Base-by-base conservation (phyloP, 2,113 vertebrate genomes). In the Gopherus flavomarginatus region DNA sequence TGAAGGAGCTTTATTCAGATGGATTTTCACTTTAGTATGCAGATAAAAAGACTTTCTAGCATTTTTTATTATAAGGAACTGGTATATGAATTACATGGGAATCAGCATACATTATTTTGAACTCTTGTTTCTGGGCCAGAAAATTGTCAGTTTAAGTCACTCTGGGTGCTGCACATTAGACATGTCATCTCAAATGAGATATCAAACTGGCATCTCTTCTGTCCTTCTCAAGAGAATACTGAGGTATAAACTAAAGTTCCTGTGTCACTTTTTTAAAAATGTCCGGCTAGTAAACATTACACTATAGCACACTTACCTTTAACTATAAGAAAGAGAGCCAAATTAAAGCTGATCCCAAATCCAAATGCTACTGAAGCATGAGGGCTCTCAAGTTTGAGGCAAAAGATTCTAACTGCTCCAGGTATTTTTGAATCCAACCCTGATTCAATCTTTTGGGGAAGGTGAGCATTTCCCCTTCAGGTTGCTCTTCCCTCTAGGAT, bases 21-120 rank as follows among this genome's bases (percentile, higher is more conserved):
- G 44, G 85, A 80, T 82, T 93, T 95, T 90, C 88, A 87, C 94
- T 94, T 95, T 94, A 96, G 10, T 89, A 7, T 90, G 96, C 90
- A 91, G 38, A 90, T 92, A 92, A 89, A 97, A 97, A 93, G 59
- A 5, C 87, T 92, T 92, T 93, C 27, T 84, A 92, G 49, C 94
- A 84, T 78, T 16, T 86, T 86, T 91, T 85, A 89, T 12, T 69
- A 79, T 77, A 77, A 90, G 38, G 38, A 35, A 90, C 84, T 94
- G 90, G 56, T 91, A 26, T 79, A 38, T 86, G 44, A 95, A 92
- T 84, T 93, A 84, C 72, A 14, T 62, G 31, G 53, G 1, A 3
- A 17, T 81, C 44, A 56, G 50, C 27, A 87, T 50, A 14, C 31
- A 44, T 91, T 94, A 91, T 85, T 93, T 75, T 94, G 79, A 88